Base-by-base conservation (phyloP, 2,888 invertebrate species). In the Ophioninae sp. region DNA sequence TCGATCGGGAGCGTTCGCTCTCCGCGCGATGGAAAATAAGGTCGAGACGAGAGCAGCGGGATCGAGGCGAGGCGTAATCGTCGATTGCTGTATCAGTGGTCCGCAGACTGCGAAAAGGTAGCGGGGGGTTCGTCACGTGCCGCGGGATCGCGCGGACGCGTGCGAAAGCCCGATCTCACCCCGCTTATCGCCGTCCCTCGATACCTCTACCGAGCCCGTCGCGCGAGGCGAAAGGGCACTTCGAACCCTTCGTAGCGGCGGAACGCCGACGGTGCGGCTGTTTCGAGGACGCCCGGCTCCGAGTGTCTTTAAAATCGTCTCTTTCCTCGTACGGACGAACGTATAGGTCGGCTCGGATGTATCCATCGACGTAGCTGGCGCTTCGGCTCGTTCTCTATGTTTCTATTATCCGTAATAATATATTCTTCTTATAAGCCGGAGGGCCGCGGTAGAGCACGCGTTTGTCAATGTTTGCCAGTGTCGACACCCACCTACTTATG, bases 401-500 rank as follows among this genome's bases (percentile, higher is more conserved):
- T 90, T 91, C 90, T 91, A 91, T 92, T 91, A 92, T 90, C 89
- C 90, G 88, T 90, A 91, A 92, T 92, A 92, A 92, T 93, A 92
- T 92, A 92, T 92, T 90, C 90, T 90, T 90, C 90, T 89, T 90
- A 90, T 90, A 89, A 83, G 81, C 83, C 83, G 73, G 86, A 82
- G 85, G 83, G 82, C 86, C 85, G 80, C 81, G 84, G 84, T 75
- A 79, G 89, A 88, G 89, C 90, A 90, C 90, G 91, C 91, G 92
- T 92, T 92, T 92, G 92, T 92, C 91, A 93, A 92, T 92, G 92
- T 92, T 92, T 92, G 92, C 91, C 89, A 91, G 91, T 93, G 92
- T 93, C 92, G 91, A 93, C 93, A 93, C 92, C 93, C 92, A 93
- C 92, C 92, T 93, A 93, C 92, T 93, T 93, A 93, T 93, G 93